These are phyloP conservation scores for Urocolius indicus DNA, from an alignment of 2,113 vertebrate species.

Conservation along the genomic window DNA sequence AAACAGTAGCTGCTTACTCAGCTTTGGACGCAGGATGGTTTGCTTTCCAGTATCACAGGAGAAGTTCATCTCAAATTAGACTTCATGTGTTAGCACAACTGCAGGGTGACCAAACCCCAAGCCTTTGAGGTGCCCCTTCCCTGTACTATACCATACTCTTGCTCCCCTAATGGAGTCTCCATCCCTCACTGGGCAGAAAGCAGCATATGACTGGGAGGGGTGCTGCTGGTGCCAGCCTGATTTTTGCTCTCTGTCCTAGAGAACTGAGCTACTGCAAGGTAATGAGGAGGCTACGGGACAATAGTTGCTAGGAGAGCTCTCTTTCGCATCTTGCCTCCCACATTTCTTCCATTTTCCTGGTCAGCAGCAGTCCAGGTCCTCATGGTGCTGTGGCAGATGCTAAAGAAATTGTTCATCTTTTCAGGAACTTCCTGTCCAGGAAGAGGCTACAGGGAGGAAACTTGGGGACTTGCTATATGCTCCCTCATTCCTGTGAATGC, in stretches of 20 bases:
- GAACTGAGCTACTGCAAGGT: neutral
- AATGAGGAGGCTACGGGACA: accelerated
- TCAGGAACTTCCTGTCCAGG: neutral
- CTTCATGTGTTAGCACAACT: neutral
- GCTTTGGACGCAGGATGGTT: neutral
- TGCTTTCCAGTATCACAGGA: conserved; percentile 23
- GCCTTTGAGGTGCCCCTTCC: neutral
- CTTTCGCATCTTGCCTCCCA: neutral
- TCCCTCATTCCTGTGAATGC: neutral
- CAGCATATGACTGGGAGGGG: neutral
- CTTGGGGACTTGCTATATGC: neutral
- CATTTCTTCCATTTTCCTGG: neutral
- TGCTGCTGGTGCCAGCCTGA: neutral
- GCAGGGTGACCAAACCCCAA: neutral
- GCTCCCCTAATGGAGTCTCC: neutral
- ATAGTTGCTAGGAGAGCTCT: neutral
- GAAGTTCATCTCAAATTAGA: conserved; percentile 12
- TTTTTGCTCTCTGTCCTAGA: neutral
- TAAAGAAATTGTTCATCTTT: neutral
- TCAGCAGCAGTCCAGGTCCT: neutral
- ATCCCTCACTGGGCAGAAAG: neutral
- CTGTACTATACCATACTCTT: neutral
- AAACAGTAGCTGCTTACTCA: conserved; percentile 24
- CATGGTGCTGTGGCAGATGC: neutral
- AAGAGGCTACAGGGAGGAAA: neutral